phyloP scores from a whole-genome alignment of 2,113 vertebrate species.

The Mastomys coucha region DNA sequence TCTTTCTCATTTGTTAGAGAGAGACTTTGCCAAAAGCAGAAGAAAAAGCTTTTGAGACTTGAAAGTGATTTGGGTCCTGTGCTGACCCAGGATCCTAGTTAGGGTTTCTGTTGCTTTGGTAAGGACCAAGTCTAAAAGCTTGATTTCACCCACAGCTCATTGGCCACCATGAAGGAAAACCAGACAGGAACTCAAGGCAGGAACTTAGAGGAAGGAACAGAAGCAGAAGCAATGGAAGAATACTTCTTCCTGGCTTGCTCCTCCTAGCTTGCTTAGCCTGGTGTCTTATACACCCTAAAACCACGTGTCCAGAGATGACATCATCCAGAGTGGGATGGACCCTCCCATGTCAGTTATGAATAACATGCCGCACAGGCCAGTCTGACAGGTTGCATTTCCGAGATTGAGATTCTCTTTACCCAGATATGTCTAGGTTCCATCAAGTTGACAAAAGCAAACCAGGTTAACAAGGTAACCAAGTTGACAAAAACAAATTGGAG shows the following conservation, averaged over 20 bases:
- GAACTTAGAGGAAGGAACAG: neutral
- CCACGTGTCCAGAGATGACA: neutral
- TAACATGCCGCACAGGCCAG: neutral
- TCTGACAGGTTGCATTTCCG: neutral
- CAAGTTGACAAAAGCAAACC: neutral
- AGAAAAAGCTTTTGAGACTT: neutral
- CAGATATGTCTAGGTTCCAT: neutral
- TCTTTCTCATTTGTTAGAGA: slow-evolving; percentile 42
- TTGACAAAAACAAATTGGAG: neutral
- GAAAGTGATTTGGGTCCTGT: neutral
- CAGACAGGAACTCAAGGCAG: neutral
- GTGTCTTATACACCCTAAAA: neutral
- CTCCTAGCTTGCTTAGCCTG: neutral
- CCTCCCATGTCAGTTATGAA: neutral
- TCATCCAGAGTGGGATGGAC: neutral
- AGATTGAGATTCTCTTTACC: neutral
- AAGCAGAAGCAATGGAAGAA: neutral
- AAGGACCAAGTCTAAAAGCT: neutral
- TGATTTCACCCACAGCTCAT: neutral
- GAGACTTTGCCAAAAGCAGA: slow-evolving; percentile 23
- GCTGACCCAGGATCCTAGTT: neutral
- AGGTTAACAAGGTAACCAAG: neutral
- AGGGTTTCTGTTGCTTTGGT: neutral
- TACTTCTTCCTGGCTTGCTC: neutral
- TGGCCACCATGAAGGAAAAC: neutral